Evolutionary conservation across 2,797 vertebrate species (phyloP).

Genomic region (Monodelphis domestica): DNA sequence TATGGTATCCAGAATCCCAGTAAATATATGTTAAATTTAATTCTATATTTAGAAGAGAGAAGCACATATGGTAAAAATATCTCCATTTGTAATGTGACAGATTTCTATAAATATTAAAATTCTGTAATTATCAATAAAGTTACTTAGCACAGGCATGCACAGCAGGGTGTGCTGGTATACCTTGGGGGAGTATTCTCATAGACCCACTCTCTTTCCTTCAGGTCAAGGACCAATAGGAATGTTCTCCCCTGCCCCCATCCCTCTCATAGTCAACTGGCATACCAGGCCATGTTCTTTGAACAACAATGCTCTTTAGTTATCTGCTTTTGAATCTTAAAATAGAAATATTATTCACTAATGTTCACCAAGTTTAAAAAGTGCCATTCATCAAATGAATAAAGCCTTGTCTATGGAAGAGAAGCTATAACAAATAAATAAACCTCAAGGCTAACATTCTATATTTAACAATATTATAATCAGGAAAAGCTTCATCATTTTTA

Average conservation of each 20-base stretch:
- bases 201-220: neutral
- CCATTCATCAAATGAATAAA: constrained; percentile 44
- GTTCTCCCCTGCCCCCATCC: neutral
- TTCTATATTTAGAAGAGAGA: constrained; percentile 58
- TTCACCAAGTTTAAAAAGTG: constrained; percentile 2
- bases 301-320: constrained; percentile 64
- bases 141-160: neutral
- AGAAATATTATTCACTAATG: constrained; percentile 60
- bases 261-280: neutral
- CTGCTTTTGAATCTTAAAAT: constrained; percentile 64
- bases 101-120: constrained; percentile 74
- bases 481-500: constrained; percentile 29
- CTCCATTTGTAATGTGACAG: constrained; percentile 66
- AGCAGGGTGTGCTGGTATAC: neutral
- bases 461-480: constrained; percentile 4
- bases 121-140: constrained; percentile 55
- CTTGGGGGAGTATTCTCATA: neutral
- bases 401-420: constrained; percentile 9
- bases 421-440: neutral
- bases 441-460: constrained; percentile 7
- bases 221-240: neutral
- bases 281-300: neutral
- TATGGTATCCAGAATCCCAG: constrained; percentile 40
- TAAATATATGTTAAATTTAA: constrained; percentile 64
- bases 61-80: constrained; percentile 58